Evolutionary conservation across 2,888 invertebrate genomes (phyloP), one percentile per base, ranked within the genome.

Genomic region (Noctua janthe): DNA sequence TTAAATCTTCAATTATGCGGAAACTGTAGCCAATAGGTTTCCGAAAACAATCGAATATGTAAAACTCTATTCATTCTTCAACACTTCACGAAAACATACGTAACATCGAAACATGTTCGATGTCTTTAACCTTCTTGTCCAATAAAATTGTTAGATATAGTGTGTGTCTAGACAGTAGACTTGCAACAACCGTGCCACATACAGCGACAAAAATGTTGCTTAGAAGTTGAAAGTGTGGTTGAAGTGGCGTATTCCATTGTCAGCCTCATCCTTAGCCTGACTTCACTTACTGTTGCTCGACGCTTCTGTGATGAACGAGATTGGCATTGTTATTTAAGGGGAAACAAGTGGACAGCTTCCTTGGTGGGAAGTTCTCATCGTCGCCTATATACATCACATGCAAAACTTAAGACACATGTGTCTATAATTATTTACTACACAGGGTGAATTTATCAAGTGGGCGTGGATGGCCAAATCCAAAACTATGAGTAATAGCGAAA

Each of bases 81-180:
- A 78, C 75, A 76, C 67, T 80, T 62, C 81, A 74, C 74, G 71
- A 71, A 72, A 51, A 11, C 35, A 62, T 69, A 85, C 78, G 86
- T 85, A 85, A 85, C 73, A n/a, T 72, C 54, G 62, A 72, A 51
- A 64, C 76, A 84, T 72, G 77, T 66, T 59, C 73, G 62, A 71
- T 43, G 87, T 85, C 70, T 85, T 71, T 82, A 84, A 80, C 80
- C 80, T 82, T 78, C 51, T 69, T 66, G 67, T 23, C 29, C 54
- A 20, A 64, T 29, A 29, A 29, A 29, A 29, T 70, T 71, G 64
- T 43, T 66, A 20, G 54, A 64, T 29, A 29, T 49, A 29, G 7
- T 10, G 13, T 47, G 7, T 17, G 29, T 1, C 2, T n/a, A 82
- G 39, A 39, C 35, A 39, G 35, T 39, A 39, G 35, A 76, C 76